Percentiles rank a stretch among this genome's conserved stretches.
These are phyloP conservation scores for Leptoteleia sp. DNA, from an alignment of 1,140 invertebrate genomes.

Conservation along the genomic window DNA sequence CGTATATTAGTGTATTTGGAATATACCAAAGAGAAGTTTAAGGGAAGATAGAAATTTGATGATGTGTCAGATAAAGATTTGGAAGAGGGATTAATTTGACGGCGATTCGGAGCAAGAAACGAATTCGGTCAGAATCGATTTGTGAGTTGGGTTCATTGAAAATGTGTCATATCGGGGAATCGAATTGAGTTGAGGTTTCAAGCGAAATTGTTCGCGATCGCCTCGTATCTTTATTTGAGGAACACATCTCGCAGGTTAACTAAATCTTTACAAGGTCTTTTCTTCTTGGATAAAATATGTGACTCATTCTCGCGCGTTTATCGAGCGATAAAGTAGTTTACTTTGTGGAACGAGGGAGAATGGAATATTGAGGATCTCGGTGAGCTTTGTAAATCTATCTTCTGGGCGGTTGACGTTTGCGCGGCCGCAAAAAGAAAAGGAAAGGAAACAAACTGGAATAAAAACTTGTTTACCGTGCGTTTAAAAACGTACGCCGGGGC, in stretches of 20 bases:
- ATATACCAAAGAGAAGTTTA: too few species aligned
- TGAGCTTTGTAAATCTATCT: slow-evolving; percentile 39
- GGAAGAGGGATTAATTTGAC: background rate
- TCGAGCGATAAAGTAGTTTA: slow-evolving; percentile 53
- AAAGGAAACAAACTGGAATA: background rate
- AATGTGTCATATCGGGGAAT: slow-evolving; percentile 10
- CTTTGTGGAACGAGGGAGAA: slow-evolving; percentile 41
- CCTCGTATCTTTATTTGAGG: slow-evolving; percentile 13
- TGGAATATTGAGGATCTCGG: slow-evolving; percentile 50
- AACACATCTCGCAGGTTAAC: slow-evolving; percentile 23
- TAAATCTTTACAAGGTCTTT: slow-evolving; percentile 38
- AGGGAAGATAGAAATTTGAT: too few species aligned
- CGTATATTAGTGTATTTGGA: too few species aligned
- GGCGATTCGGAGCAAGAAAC: background rate
- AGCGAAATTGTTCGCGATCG: slow-evolving; percentile 19
- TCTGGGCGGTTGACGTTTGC: background rate
- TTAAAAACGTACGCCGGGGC: background rate
- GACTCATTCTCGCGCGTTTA: slow-evolving; percentile 28
- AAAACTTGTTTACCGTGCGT: too few species aligned
- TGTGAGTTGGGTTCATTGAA: background rate
- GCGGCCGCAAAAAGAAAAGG: background rate
- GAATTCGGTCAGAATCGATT: background rate
- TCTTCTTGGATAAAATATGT: slow-evolving; percentile 36
- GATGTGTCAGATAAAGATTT: too few species aligned
- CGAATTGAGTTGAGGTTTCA: slow-evolving; percentile 1